Evolutionary conservation across 2,797 vertebrate species (phyloP).

Genomic region (Rhinoraja longicauda): DNA sequence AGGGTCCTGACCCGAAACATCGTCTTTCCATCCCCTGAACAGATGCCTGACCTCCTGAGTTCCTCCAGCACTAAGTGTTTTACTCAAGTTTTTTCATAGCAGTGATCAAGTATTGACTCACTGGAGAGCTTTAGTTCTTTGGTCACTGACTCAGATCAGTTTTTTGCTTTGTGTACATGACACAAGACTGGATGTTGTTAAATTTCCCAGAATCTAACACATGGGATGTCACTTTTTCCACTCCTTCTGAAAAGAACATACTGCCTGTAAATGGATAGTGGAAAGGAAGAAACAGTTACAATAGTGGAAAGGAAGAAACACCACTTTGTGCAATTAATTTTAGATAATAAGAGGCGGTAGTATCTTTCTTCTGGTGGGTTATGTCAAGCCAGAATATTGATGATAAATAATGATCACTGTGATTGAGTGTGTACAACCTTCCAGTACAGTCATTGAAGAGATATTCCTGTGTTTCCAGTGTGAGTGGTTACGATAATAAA

Average conservation of each 20-base stretch:
- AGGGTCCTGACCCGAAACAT: too few species aligned
- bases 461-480: neutral
- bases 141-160: neutral
- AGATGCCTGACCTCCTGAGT: too few species aligned
- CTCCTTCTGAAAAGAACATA: neutral
- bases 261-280: slow-evolving; percentile 7
- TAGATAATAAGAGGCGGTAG: neutral
- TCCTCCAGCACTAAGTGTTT: neutral
- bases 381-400: neutral
- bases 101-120: neutral
- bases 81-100: neutral
- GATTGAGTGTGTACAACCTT: neutral
- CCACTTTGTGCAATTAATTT: slow-evolving; percentile 1
- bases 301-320: too few species aligned
- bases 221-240: slow-evolving; percentile 1
- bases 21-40: too few species aligned
- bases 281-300: slow-evolving; percentile 2
- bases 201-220: neutral
- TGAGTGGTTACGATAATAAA: neutral
- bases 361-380: neutral
- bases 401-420: neutral
- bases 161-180: neutral
- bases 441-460: neutral
- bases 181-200: neutral
- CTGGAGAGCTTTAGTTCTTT: neutral